Evolutionary conservation across 1,140 invertebrate genomes (phyloP).

Genomic region (Coenobita brevimanus): DNA sequence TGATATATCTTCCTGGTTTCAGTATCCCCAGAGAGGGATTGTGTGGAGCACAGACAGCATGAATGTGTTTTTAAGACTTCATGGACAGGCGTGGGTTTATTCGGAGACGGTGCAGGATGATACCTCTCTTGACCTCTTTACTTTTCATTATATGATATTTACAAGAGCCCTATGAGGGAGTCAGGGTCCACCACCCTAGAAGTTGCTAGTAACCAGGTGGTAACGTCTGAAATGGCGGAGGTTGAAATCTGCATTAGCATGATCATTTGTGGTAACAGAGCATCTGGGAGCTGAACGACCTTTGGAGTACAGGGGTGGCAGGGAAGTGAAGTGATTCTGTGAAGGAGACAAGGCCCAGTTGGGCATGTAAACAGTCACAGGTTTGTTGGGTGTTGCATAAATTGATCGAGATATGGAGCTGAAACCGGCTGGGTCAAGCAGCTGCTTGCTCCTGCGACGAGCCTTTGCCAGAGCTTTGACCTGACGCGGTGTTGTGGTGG

Average conservation of each 20-base stretch:
- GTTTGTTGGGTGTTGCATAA: constrained; percentile 22
- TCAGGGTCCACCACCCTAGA: constrained; percentile 47
- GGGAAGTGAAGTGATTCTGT: constrained; percentile 27
- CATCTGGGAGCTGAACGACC: constrained; percentile 20
- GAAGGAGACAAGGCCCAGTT: constrained; percentile 33
- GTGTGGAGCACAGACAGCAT: too few species aligned
- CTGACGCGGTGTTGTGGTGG: constrained; percentile 33
- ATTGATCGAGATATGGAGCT: constrained; percentile 6
- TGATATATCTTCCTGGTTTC: too few species aligned
- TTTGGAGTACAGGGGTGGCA: constrained; percentile 14
- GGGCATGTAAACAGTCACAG: constrained; percentile 32
- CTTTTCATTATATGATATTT: background rate
- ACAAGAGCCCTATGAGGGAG: constrained; percentile 15
- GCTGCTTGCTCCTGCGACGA: constrained; percentile 19
- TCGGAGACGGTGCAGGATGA: background rate
- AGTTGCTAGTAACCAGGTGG: constrained; percentile 28
- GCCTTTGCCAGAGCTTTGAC: constrained; percentile 37
- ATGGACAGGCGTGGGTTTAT: background rate
- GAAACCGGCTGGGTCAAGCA: background rate
- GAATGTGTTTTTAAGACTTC: too few species aligned
- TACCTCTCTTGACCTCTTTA: background rate
- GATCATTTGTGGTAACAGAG: constrained; percentile 33
- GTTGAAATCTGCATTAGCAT: constrained; percentile 27
- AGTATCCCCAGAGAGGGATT: too few species aligned
- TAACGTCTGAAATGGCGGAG: constrained; percentile 36